Percentiles rank a stretch among this genome's conserved stretches.
phyloP scores from a whole-genome alignment of 2,888 invertebrate species.

The Lycia hirtaria region DNA sequence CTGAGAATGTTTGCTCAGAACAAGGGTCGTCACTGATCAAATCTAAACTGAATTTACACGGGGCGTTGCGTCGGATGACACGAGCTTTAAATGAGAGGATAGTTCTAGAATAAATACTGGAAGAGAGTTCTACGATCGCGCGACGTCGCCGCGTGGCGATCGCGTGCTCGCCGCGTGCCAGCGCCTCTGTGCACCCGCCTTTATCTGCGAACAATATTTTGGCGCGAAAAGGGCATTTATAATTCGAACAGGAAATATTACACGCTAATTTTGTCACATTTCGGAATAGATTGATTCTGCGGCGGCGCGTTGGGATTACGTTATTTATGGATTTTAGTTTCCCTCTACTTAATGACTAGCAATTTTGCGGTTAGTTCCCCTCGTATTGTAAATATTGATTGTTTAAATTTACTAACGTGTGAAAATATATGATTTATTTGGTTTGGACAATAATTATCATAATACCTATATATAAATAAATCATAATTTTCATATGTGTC shows the following conservation, averaged over 20 bases:
- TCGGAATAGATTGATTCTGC: slow-evolving; percentile 76
- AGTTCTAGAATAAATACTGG: slow-evolving; percentile 79
- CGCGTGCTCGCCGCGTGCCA: slow-evolving; percentile 66
- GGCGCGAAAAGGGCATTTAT: slow-evolving; percentile 72
- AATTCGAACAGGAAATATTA: slow-evolving; percentile 82
- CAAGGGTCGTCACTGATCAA: slow-evolving; percentile 65
- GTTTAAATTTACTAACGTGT: slow-evolving; percentile 16
- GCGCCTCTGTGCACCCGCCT: slow-evolving; percentile 47
- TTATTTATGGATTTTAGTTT: slow-evolving; percentile 54
- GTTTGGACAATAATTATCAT: no score
- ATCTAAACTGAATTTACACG: slow-evolving; percentile 78
- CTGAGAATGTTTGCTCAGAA: slow-evolving; percentile 72
- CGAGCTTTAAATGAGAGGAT: slow-evolving; percentile 75
- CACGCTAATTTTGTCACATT: slow-evolving; percentile 83
- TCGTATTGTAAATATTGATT: slow-evolving; percentile 21
- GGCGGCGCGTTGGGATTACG: slow-evolving; percentile 63
- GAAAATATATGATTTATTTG: slow-evolving; percentile 9
- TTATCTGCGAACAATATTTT: slow-evolving; percentile 58
- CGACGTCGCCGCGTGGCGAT: slow-evolving; percentile 48
- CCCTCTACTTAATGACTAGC: slow-evolving; percentile 42
- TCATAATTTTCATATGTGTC: no score
- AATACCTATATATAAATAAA: no score
- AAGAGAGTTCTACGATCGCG: slow-evolving; percentile 57
- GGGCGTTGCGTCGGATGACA: slow-evolving; percentile 71
- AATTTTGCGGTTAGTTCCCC: slow-evolving; percentile 41